Percentiles rank a stretch among this genome's conserved stretches.
phyloP scores from a whole-genome alignment of 2,113 vertebrate species.

The Hyaena hyaena region DNA sequence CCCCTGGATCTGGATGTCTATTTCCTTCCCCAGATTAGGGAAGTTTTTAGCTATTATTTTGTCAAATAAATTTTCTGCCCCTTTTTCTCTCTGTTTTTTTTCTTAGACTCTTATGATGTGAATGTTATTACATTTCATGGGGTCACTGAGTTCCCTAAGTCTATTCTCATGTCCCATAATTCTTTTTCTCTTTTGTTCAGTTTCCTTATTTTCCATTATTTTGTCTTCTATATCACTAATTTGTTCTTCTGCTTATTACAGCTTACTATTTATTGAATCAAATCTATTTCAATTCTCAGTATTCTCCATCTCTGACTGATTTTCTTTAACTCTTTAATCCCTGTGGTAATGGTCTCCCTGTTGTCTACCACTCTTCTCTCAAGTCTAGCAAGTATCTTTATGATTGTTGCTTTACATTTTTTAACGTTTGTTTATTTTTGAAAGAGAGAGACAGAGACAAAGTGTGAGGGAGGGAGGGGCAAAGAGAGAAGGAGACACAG shows the following conservation, averaged over 20 bases:
- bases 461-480: no score
- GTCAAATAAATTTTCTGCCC: background rate
- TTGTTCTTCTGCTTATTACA: background rate
- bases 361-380: background rate
- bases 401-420: background rate
- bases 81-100: background rate
- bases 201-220: background rate
- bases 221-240: background rate
- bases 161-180: background rate
- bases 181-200: background rate
- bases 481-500: no score
- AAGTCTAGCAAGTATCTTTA: background rate
- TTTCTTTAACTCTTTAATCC: background rate
- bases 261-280: background rate
- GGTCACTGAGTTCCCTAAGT: background rate
- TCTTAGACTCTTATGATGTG: background rate
- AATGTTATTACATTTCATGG: background rate
- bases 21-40: background rate
- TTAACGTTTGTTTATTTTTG: no score
- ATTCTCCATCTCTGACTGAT: background rate
- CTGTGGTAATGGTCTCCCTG: background rate
- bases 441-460: no score
- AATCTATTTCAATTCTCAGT: background rate
- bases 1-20: background rate
- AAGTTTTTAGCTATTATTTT: background rate